phyloP scores from a whole-genome alignment of 2,797 vertebrate species.

The Lepilemur septentrionalis region DNA sequence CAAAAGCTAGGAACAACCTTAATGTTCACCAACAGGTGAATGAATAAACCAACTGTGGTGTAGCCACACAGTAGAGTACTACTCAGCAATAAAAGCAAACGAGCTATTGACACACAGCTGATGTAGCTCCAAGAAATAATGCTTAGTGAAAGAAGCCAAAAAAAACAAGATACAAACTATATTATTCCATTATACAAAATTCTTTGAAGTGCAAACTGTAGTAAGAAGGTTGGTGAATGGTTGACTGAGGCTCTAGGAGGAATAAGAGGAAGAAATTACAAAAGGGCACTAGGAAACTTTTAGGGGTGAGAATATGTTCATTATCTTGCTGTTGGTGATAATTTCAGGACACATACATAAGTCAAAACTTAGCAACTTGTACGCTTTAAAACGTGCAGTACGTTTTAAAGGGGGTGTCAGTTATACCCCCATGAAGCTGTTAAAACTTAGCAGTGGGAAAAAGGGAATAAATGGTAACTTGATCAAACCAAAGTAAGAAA shows the following conservation, averaged over 20 bases:
- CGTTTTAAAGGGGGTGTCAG: neutral
- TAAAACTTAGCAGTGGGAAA: neutral
- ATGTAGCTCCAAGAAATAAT: neutral
- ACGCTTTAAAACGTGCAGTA: neutral
- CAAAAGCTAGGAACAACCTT: neutral
- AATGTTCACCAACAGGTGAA: neutral
- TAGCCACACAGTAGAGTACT: neutral
- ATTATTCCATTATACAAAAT: neutral
- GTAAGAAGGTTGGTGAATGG: neutral
- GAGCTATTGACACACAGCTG: neutral
- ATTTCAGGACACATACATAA: neutral
- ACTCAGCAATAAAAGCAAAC: neutral
- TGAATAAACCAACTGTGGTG: neutral
- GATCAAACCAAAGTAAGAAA: neutral
- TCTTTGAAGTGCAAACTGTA: neutral
- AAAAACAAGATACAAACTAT: neutral
- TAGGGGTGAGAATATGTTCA: neutral
- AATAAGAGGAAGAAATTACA: neutral
- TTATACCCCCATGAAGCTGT: neutral
- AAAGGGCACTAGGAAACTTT: neutral
- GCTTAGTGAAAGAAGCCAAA: neutral
- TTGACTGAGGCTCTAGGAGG: too few species aligned
- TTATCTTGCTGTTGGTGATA: neutral
- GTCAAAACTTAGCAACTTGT: neutral
- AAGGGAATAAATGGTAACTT: neutral